A percentile compares a stretch with the other conserved stretches of the same genome.
Conservation (phyloP, 64 coral and sea anemone genomes). For the Orbicella faveolata region DNA sequence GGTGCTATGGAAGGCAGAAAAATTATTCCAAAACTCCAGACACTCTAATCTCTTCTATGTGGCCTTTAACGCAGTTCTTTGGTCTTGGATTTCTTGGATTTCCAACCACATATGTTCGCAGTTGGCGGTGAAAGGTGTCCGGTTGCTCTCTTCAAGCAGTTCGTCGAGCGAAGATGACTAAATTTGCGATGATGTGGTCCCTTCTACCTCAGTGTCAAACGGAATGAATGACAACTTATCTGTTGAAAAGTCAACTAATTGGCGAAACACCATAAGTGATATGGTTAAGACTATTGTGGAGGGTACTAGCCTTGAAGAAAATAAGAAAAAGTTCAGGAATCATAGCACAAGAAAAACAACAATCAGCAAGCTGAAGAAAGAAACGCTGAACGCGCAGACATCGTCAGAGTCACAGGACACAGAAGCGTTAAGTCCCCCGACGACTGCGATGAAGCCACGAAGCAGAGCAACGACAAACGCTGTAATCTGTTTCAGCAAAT, state of each 20-base stretch:
- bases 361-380: no score
- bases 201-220: slow-evolving; percentile 33
- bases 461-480: no score
- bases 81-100: neutral
- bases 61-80: no score
- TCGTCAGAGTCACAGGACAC: no score
- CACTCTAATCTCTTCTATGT: no score
- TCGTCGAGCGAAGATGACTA: neutral
- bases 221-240: neutral
- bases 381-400: no score
- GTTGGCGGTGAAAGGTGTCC: neutral
- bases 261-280: slow-evolving; percentile 8
- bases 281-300: slow-evolving; percentile 5
- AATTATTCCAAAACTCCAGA: no score
- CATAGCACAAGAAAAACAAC: neutral
- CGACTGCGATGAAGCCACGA: no score
- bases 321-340: no score
- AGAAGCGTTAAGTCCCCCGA: no score
- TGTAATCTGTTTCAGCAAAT: no score
- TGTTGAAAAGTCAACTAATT: slow-evolving; percentile 12
- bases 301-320: neutral
- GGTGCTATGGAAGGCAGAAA: no score
- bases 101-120: slow-evolving; percentile 27
- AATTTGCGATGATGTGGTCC: neutral
- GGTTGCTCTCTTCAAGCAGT: slow-evolving; percentile 40